phyloP scores from a whole-genome alignment of 2,797 vertebrate species.

The Galaxias olidus region DNA sequence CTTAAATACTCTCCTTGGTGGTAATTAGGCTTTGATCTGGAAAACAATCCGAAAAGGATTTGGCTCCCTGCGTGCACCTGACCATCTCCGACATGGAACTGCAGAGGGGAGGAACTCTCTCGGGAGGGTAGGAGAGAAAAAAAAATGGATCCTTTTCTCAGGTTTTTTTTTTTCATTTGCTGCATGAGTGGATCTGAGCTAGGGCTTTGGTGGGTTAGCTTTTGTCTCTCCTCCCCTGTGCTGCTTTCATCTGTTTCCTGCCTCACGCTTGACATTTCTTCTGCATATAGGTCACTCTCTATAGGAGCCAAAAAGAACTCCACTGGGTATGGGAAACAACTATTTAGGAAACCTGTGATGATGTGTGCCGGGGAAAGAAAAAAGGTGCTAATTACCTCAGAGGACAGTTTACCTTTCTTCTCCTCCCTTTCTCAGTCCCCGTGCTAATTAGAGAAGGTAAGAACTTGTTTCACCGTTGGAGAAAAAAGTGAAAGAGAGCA shows the following conservation, averaged over 20 bases:
- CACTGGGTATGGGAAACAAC: slow-evolving; percentile 50
- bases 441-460: slow-evolving; percentile 63
- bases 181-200: slow-evolving; percentile 69
- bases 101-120: slow-evolving; percentile 29
- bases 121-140: slow-evolving; percentile 35
- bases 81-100: slow-evolving; percentile 31
- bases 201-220: slow-evolving; percentile 59
- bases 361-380: slow-evolving; percentile 46
- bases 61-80: slow-evolving; percentile 34
- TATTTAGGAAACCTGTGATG: slow-evolving; percentile 57
- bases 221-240: slow-evolving; percentile 63
- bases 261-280: slow-evolving; percentile 74
- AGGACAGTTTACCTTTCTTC: slow-evolving; percentile 39
- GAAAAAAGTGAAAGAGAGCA: slow-evolving; percentile 32
- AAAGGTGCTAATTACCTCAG: slow-evolving; percentile 64
- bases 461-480: slow-evolving; percentile 49
- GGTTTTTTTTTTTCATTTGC: slow-evolving; percentile 68
- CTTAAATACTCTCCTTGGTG: slow-evolving; percentile 43
- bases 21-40: slow-evolving; percentile 53
- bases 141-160: slow-evolving; percentile 29
- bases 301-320: slow-evolving; percentile 45
- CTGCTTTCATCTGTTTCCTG: slow-evolving; percentile 57
- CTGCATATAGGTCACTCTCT: slow-evolving; percentile 75
- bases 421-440: slow-evolving; percentile 13
- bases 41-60: slow-evolving; percentile 45